phyloP scores from a whole-genome alignment of 2,797 vertebrate species.

The Oceanodroma leucorhoa region DNA sequence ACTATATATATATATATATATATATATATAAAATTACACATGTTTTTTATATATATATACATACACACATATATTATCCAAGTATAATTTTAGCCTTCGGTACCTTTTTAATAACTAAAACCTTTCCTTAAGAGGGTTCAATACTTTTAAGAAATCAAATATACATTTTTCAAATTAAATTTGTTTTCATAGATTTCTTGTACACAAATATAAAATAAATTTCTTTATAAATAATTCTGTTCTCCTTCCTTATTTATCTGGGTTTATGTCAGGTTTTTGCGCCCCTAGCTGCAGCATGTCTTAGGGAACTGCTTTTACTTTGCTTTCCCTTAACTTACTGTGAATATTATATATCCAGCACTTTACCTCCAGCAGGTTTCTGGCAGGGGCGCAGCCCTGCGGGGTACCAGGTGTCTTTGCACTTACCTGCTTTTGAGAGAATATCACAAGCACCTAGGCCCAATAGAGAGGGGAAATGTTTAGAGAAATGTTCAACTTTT shows the following conservation, averaged over 20 bases:
- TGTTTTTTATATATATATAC: conserved; percentile 22
- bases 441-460: neutral
- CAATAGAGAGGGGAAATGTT: neutral
- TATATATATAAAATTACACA: conserved; percentile 46
- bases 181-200: conserved; percentile 76
- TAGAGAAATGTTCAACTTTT: neutral
- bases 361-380: neutral
- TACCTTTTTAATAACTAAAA: conserved; percentile 71
- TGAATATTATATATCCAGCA: neutral
- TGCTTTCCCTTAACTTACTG: neutral
- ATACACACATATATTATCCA: conserved; percentile 21
- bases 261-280: neutral
- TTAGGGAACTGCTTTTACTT: neutral
- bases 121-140: conserved; percentile 59
- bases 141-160: conserved; percentile 67
- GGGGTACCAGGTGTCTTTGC: neutral
- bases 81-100: conserved; percentile 64
- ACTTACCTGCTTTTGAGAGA: neutral
- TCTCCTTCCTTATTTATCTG: neutral
- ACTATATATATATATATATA: neutral
- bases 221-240: conserved; percentile 68
- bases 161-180: conserved; percentile 66
- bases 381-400: neutral
- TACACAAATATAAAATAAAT: conserved; percentile 77
- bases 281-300: neutral